Evolutionary conservation across 1,140 invertebrate species (phyloP), one percentile per base, ranked within the genome.

Genomic region (Papilio glaucus): DNA sequence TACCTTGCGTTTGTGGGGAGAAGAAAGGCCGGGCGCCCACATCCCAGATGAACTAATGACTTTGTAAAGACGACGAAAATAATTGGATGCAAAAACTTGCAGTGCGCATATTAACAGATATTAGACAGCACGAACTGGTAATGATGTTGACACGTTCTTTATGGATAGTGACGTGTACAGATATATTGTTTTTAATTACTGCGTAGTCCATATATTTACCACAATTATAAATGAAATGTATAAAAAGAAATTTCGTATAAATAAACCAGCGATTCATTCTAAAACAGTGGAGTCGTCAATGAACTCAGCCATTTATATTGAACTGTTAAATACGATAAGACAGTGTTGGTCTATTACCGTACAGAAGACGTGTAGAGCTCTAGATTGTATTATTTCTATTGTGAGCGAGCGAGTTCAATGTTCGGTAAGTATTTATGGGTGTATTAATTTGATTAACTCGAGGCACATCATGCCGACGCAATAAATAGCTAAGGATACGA

Each of bases 371-470:
- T 69, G 33, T 69, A 49, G 24, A n/a, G 41, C 67, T 29, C 45
- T 49, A 33, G 29, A 69, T 45, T 49, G 41, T 73, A 69, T 69
- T 77, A 68, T 77, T 74, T 53, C 65, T 60, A 69, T 72, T 72
- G 72, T 72, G 71, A 42, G 70, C 63, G 69, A 37, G 53, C 60
- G 57, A 60, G 71, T 73, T 77, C 76, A 72, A 74, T 38, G 71
- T 68, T 71, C 72, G 57, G 18, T 9, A 71, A 39, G 71, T 76
- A 76, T 76, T 76, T 76, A 76, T 72, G 74, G 74, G 65, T 68
- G 74, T 76, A 76, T 71, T 75, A 72, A 75, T 75, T 75, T 71
- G 72, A 75, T 74, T 72, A 75, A 71, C 67, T 26, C 39, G 38
- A 29, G 15, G 63, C 63, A 45, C 39, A 67, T 67, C 63, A 67